These are phyloP conservation scores for Stenodera caucasica DNA, from an alignment of 2,888 invertebrate species.

Conservation along the genomic window DNA sequence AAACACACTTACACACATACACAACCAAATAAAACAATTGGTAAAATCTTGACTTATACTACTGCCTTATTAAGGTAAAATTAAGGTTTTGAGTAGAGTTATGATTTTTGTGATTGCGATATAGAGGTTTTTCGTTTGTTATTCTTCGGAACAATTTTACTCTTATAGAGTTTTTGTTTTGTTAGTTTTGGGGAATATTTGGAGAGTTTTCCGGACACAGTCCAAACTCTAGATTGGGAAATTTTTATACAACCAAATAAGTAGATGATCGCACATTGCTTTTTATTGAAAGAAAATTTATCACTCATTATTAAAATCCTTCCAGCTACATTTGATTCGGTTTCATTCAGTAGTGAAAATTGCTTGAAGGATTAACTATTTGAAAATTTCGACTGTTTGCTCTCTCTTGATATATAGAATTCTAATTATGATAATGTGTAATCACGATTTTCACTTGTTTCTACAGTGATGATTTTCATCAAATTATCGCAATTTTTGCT, in stretches of 20 bases:
- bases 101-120: background rate
- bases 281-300: no score
- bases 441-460: slow-evolving; percentile 30
- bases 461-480: no score
- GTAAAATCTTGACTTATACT: slow-evolving; percentile 11
- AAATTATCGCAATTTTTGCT: slow-evolving; percentile 31
- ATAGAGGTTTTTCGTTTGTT: background rate
- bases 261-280: no score
- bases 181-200: background rate
- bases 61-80: slow-evolving; percentile 34
- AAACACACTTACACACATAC: background rate
- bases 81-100: background rate
- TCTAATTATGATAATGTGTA: slow-evolving; percentile 41
- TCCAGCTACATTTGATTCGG: no score
- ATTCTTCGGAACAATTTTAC: background rate
- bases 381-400: slow-evolving; percentile 32
- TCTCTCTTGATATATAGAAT: slow-evolving; percentile 50
- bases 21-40: background rate
- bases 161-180: background rate
- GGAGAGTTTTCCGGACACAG: background rate
- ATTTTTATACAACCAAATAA: background rate
- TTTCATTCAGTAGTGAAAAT: no score
- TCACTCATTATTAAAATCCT: no score
- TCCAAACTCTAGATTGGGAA: background rate
- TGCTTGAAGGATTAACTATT: no score